Conservation (phyloP, 2,888 invertebrate species). For the Hypolimnas misippus region DNA sequence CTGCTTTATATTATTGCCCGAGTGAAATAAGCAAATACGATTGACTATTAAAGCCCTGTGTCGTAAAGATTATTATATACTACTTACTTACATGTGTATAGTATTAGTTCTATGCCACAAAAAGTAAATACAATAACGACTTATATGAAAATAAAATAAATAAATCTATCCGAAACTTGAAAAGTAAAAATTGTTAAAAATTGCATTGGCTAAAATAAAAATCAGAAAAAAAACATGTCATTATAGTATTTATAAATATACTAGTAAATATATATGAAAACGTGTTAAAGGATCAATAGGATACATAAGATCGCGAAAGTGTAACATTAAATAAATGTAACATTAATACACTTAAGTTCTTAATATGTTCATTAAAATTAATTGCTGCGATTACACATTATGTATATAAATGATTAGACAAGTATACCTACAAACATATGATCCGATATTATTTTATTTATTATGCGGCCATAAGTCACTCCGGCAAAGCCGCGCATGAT, state of each 20-base stretch:
- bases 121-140: not conserved
- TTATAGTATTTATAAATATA: too few relatives aligned
- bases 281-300: too few relatives aligned
- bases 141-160: too few relatives aligned
- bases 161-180: too few relatives aligned
- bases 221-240: too few relatives aligned
- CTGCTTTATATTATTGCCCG: conserved; percentile 28
- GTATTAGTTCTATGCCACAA: too few relatives aligned
- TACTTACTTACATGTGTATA: too few relatives aligned
- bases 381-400: not conserved
- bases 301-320: not conserved
- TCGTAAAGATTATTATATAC: not conserved
- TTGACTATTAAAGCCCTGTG: not conserved
- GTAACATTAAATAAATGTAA: not conserved
- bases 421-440: not conserved
- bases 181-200: too few relatives aligned
- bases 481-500: conserved; percentile 37
- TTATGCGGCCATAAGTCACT: conserved; percentile 46
- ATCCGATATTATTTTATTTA: not conserved
- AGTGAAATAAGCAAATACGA: conserved; percentile 15
- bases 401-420: not conserved
- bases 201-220: too few relatives aligned
- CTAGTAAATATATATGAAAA: too few relatives aligned
- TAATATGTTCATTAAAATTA: not conserved
- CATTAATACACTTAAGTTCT: too few relatives aligned